Conservation (phyloP, 1,140 invertebrate genomes). For the Brachionus koreanus region DNA sequence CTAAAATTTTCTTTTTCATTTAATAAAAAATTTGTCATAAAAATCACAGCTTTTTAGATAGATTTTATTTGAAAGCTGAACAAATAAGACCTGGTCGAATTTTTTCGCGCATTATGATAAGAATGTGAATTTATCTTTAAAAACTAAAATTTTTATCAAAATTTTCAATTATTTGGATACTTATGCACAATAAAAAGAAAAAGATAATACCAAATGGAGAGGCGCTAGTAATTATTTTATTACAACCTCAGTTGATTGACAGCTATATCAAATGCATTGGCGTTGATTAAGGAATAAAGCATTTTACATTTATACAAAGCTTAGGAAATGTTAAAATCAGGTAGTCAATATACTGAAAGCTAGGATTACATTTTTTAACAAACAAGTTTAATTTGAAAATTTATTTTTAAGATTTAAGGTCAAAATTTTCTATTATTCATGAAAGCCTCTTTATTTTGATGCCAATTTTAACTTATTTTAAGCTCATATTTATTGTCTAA, state of each 20-base stretch:
- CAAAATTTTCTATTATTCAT: background rate
- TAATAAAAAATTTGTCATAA: background rate
- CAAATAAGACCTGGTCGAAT: background rate
- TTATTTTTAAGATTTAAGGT: background rate
- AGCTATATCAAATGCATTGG: background rate
- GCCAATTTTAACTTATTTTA: background rate
- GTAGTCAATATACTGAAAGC: background rate
- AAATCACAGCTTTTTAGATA: background rate
- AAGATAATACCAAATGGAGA: background rate
- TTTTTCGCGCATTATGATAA: conserved; percentile 1
- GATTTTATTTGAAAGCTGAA: background rate
- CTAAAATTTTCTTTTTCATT: background rate
- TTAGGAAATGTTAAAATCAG: background rate
- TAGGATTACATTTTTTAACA: background rate
- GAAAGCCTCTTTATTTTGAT: background rate
- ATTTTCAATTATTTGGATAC: background rate
- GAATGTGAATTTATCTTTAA: conserved; percentile 4
- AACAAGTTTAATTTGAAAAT: background rate
- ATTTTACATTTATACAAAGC: no score
- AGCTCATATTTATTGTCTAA: background rate
- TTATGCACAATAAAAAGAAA: background rate
- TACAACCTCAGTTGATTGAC: background rate
- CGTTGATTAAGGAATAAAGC: background rate
- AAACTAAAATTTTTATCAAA: background rate
- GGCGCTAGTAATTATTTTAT: background rate